Percentiles rank a stretch among this genome's conserved stretches.
Evolutionary conservation across 2,113 vertebrate genomes (phyloP).

Genomic region (Solea solea): DNA sequence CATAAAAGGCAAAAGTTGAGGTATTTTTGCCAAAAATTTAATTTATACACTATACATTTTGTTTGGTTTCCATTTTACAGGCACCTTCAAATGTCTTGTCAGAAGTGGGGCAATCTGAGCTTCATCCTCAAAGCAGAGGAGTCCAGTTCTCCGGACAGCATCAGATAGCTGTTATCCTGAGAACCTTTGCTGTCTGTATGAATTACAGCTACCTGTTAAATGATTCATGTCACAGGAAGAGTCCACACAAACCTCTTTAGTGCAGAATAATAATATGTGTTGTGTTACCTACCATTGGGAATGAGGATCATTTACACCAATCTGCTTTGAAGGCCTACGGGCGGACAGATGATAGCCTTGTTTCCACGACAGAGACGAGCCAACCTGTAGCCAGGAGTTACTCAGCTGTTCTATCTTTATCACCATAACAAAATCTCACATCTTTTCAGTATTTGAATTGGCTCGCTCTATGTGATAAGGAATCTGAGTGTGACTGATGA

Average conservation of each 20-base stretch:
- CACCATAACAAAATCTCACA: not conserved
- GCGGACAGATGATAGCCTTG: constrained; percentile 59
- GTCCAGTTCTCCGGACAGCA: constrained; percentile 33
- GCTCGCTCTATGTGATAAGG: too few species aligned
- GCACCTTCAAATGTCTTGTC: not conserved
- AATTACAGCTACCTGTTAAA: constrained; percentile 76
- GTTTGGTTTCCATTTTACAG: not conserved
- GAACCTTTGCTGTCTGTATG: constrained; percentile 66
- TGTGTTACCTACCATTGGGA: constrained; percentile 73
- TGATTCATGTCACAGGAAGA: constrained; percentile 80
- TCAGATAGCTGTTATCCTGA: constrained; percentile 47
- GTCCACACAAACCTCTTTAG: constrained; percentile 70
- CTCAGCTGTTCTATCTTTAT: constrained; percentile 19
- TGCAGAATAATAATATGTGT: constrained; percentile 80
- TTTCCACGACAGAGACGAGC: constrained; percentile 47
- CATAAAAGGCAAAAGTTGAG: not conserved
- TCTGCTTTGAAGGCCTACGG: constrained; percentile 53
- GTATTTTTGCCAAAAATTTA: not conserved
- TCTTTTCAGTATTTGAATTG: not conserved
- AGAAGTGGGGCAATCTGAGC: constrained; percentile 59
- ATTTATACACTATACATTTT: not conserved
- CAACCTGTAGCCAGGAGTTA: constrained; percentile 38
- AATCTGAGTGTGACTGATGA: too few species aligned
- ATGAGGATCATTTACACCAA: constrained; percentile 75
- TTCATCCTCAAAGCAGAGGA: constrained; percentile 27